Conservation (phyloP, 2,113 vertebrate species). For the Blennius ocellaris region DNA sequence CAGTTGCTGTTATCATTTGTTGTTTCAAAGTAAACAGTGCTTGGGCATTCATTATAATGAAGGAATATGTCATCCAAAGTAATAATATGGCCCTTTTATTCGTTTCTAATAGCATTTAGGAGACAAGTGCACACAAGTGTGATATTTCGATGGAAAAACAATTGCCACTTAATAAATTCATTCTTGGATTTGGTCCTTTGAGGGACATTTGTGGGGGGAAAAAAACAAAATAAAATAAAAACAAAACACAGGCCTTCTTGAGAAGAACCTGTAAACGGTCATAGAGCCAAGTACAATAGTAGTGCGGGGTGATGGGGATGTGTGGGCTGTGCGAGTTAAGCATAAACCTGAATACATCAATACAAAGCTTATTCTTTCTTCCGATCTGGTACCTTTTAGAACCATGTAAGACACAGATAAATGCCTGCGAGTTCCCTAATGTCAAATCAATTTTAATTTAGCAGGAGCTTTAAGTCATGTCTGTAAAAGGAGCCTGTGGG, state of each 20-base stretch:
- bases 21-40: background rate
- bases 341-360: conserved; percentile 26
- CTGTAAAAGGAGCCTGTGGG: conserved; percentile 45
- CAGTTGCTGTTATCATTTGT: background rate
- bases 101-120: conserved; percentile 10
- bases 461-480: conserved; percentile 63
- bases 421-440: conserved; percentile 58
- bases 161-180: background rate
- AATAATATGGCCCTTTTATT: conserved; percentile 15
- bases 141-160: background rate
- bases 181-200: background rate
- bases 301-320: background rate
- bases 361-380: conserved; percentile 27
- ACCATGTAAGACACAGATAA: conserved; percentile 51
- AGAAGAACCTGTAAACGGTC: background rate
- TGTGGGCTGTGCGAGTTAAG: background rate
- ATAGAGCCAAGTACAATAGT: background rate
- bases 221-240: conserved; percentile 1
- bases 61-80: conserved; percentile 3
- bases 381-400: conserved; percentile 39
- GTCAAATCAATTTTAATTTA: conserved; percentile 78
- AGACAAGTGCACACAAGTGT: background rate
- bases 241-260: background rate
- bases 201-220: background rate
- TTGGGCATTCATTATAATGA: background rate